A percentile compares a stretch with the other conserved stretches of the same genome.
Evolutionary conservation across 2,113 vertebrate genomes (phyloP).

Genomic region (Dryoscopus gambensis): DNA sequence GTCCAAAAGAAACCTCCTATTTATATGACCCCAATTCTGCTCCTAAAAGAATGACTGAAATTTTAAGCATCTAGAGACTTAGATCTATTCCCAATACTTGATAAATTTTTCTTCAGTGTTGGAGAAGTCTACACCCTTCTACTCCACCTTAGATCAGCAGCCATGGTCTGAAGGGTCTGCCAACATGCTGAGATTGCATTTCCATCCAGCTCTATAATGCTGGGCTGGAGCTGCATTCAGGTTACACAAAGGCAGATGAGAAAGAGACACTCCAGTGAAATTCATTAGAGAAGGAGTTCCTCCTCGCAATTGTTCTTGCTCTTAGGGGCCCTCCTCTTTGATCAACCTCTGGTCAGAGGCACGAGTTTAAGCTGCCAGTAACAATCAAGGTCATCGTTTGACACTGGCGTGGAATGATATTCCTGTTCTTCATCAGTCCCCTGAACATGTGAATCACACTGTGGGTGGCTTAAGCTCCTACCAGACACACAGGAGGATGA

Average conservation of each 20-base stretch:
- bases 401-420: not conserved
- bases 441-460: not conserved
- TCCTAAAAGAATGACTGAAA: not conserved
- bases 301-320: not conserved
- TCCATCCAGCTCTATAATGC: not conserved
- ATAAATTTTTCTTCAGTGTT: not conserved
- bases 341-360: not conserved
- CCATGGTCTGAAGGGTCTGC: not conserved
- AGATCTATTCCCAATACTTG: not conserved
- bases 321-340: fast-evolving
- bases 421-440: not conserved
- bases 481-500: not conserved
- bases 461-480: fast-evolving
- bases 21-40: not conserved
- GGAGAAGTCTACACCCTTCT: not conserved
- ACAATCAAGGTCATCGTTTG: not conserved
- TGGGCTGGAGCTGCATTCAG: not conserved
- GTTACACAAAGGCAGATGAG: not conserved
- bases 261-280: not conserved
- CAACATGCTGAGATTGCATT: fast-evolving
- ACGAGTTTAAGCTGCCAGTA: not conserved
- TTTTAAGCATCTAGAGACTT: not conserved
- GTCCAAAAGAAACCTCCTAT: not conserved
- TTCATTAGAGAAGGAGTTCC: not conserved
- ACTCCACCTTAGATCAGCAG: no score